Conservation (phyloP, 2,888 invertebrate species). For the Tromatobia lineatoria region DNA sequence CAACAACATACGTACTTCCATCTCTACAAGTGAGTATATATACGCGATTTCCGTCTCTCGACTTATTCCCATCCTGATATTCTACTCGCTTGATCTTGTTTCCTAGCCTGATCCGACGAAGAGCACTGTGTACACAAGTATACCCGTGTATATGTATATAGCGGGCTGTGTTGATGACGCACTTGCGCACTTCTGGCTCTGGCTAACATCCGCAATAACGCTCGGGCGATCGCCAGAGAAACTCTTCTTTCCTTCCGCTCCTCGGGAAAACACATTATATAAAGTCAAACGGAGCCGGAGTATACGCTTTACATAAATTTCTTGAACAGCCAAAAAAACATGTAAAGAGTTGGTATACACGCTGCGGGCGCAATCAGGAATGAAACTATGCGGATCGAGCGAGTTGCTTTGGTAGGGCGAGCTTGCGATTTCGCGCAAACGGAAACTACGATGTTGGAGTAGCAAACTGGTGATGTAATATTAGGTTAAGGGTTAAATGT, state of each 20-base stretch:
- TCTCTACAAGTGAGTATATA: slow-evolving; percentile 18
- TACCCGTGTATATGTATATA: slow-evolving; percentile 22
- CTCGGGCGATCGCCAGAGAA: slow-evolving; percentile 60
- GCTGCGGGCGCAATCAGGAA: slow-evolving; percentile 42
- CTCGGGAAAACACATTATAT: slow-evolving; percentile 58
- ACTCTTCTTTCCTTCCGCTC: slow-evolving; percentile 53
- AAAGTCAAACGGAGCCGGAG: slow-evolving; percentile 54
- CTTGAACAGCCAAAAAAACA: slow-evolving; percentile 48
- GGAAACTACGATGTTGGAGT: slow-evolving; percentile 35
- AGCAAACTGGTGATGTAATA: slow-evolving; percentile 44
- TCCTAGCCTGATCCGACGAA: slow-evolving; percentile 6
- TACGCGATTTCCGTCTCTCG: slow-evolving; percentile 21
- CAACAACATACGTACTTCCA: slow-evolving; percentile 30
- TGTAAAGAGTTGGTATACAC: slow-evolving; percentile 48
- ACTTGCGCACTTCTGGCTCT: slow-evolving; percentile 39
- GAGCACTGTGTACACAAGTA: background rate
- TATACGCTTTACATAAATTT: slow-evolving; percentile 61
- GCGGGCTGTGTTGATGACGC: slow-evolving; percentile 35
- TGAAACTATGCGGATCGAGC: slow-evolving; percentile 59
- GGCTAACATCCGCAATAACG: slow-evolving; percentile 64
- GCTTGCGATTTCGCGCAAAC: slow-evolving; percentile 27
- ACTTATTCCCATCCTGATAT: slow-evolving; percentile 42
- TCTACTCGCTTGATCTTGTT: slow-evolving; percentile 32
- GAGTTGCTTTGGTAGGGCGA: slow-evolving; percentile 37
- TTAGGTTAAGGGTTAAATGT: slow-evolving; percentile 32